Conservation (phyloP, 2,888 invertebrate genomes). For the Sarcophaga variegata region DNA sequence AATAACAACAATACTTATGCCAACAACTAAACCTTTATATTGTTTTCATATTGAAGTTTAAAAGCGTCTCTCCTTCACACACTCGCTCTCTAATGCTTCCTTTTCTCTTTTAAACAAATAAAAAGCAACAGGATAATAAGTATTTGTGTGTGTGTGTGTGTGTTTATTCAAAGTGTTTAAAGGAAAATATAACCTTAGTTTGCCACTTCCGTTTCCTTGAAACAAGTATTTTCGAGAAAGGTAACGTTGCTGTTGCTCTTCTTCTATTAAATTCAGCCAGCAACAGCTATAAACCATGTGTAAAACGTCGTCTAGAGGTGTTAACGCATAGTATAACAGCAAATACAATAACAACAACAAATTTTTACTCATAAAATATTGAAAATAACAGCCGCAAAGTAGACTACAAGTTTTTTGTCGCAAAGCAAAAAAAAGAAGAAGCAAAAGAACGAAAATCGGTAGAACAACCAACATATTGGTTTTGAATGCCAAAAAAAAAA, state of each 20-base stretch:
- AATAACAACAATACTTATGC: slow-evolving; percentile 50
- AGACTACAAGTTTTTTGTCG: slow-evolving; percentile 42
- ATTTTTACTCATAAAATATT: slow-evolving; percentile 80
- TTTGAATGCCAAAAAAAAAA: background rate
- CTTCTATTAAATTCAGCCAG: slow-evolving; percentile 8
- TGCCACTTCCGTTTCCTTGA: slow-evolving; percentile 68
- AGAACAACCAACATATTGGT: slow-evolving; percentile 48
- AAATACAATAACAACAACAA: slow-evolving; percentile 72
- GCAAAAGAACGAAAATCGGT: background rate
- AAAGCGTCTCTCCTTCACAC: slow-evolving; percentile 2
- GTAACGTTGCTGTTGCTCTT: slow-evolving; percentile 26
- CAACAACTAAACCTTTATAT: slow-evolving; percentile 16
- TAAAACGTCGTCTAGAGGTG: slow-evolving; percentile 58
- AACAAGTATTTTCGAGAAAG: slow-evolving; percentile 64
- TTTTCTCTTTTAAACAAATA: background rate
- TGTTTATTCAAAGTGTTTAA: slow-evolving; percentile 58
- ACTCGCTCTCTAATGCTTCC: background rate
- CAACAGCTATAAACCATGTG: slow-evolving; percentile 43
- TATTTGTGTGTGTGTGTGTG: slow-evolving; percentile 23
- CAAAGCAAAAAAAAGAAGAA: background rate
- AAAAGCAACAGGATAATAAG: slow-evolving; percentile 64
- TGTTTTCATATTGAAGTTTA: slow-evolving; percentile 23
- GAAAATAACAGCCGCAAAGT: slow-evolving; percentile 78
- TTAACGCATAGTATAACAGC: slow-evolving; percentile 59
- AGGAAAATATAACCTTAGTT: slow-evolving; percentile 68